Evolutionary conservation across 2,888 invertebrate species (phyloP), one percentile per base, ranked within the genome.

Genomic region (Diabrotica balteata): DNA sequence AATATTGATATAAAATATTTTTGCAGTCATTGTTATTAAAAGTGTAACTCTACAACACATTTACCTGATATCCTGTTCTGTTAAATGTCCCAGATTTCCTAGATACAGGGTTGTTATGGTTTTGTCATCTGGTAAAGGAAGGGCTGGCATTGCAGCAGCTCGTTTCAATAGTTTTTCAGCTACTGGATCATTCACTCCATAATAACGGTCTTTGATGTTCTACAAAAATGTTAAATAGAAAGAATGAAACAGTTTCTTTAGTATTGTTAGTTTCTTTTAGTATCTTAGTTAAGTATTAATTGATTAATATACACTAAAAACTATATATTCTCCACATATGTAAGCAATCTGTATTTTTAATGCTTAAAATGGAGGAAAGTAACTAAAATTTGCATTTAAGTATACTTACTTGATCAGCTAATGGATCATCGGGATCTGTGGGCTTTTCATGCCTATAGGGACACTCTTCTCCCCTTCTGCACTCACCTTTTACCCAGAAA

Each of bases 401-500:
- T 32, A 32, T 32, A 49, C 11, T 49, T 32, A 69, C 68, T 62
- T 69, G 97, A 85, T 97, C 96, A 46, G 96, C 95, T 52, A 97
- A 85, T 1, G 97, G 97, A 86, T 97, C 97, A 85, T 97, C 97
- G 17, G 97, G 97, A 85, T 98, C 97, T 3, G 96, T 96, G 0
- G 97, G 97, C 81, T 96, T 96, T 81, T 98, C 97, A 79, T 97
- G 97, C 50, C 97, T 75, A 82, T 97, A 97, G 0, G 97, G 97
- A 83, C 97, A 97, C 81, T 98, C 97, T 83, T 98, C 97, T 17
- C 97, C 97, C 82, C 97, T 86, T 79, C 95, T 90, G 82, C 97
- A 97, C 83, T 97, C 97, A 2, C 97, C 97, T 86, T 97, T 98
- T n/a, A 97, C 97, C 95, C 96, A 97, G 84, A 97, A 98, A 0